A percentile compares a stretch with the other conserved stretches of the same genome.
Evolutionary conservation across 2,888 invertebrate species (phyloP).

Genomic region (Podabrus alpinus): DNA sequence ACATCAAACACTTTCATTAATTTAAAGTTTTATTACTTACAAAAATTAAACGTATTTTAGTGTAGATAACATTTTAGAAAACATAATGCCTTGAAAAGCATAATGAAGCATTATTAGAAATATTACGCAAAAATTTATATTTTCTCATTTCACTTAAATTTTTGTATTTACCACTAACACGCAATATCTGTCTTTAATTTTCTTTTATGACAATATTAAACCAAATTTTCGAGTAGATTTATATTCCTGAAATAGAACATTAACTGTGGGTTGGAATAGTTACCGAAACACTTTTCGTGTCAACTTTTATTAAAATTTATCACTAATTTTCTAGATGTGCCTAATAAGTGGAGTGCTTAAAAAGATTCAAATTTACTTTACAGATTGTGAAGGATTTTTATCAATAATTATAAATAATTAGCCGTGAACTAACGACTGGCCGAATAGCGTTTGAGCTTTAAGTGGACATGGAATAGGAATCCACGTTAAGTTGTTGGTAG

Average conservation of each 20-base stretch:
- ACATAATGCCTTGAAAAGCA: not conserved
- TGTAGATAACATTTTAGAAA: not conserved
- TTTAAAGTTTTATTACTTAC: not conserved
- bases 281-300: not conserved
- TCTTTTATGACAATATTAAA: not conserved
- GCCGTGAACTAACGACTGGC: too few relatives aligned
- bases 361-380: not conserved
- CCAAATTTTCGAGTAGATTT: not conserved
- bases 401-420: not conserved
- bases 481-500: too few relatives aligned
- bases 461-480: too few relatives aligned
- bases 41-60: not conserved
- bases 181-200: not conserved
- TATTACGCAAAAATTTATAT: not conserved
- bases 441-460: too few relatives aligned
- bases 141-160: not conserved
- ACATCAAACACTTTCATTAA: not conserved
- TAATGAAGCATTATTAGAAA: too few relatives aligned
- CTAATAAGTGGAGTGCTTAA: not conserved
- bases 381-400: not conserved
- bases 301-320: not conserved
- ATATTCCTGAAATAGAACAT: not conserved
- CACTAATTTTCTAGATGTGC: not conserved
- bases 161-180: not conserved
- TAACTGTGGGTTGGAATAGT: not conserved